A percentile compares a stretch with the other conserved stretches of the same genome.
Conservation (phyloP, 2,113 vertebrate genomes). For the Penelope pileata region DNA sequence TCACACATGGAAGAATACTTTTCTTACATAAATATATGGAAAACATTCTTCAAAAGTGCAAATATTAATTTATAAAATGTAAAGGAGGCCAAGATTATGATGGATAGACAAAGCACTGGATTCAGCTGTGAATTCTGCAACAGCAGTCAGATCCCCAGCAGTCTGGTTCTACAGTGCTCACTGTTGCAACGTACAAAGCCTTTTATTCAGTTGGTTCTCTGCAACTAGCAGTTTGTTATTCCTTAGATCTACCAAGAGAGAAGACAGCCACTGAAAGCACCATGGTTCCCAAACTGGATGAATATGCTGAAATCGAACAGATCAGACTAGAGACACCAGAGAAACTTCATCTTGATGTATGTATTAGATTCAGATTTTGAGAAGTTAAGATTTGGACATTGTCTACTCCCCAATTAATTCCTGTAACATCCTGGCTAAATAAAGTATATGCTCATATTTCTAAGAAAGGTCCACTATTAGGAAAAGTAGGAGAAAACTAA, state of each 20-base stretch:
- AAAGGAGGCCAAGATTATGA: neutral
- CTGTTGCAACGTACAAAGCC: neutral
- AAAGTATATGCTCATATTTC: neutral
- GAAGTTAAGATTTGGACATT: neutral
- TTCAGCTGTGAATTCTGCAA: neutral
- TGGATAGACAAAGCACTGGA: neutral
- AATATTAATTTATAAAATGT: neutral
- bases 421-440: neutral
- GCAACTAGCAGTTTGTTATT: neutral
- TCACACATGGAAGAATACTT: neutral
- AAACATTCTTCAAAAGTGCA: neutral
- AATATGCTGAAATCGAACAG: conserved; percentile 60
- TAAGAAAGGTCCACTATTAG: neutral
- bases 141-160: neutral
- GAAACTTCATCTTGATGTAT: conserved; percentile 68
- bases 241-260: conserved; percentile 7
- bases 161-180: neutral
- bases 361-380: neutral
- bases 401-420: neutral
- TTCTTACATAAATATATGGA: neutral
- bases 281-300: conserved; percentile 44
- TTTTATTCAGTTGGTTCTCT: neutral
- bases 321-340: conserved; percentile 16
- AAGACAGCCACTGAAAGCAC: neutral
- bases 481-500: neutral